Percentiles rank a stretch among this genome's conserved stretches.
Conservation (phyloP, 2,113 vertebrate genomes). For the Electrona antarctica region DNA sequence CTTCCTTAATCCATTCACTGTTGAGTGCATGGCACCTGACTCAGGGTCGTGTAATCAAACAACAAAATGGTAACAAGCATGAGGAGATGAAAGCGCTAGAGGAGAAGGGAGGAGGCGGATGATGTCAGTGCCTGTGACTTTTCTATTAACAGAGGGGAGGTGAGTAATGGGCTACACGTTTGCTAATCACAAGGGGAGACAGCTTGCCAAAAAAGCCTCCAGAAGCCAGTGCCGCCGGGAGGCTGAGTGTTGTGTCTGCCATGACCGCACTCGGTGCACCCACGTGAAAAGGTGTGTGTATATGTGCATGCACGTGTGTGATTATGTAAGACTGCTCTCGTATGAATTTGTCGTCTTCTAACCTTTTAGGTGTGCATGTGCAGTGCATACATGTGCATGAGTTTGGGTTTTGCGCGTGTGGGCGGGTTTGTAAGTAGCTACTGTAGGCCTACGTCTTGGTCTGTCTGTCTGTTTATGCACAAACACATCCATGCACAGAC, state of each 20-base stretch:
- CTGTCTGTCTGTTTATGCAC: too few relatives aligned
- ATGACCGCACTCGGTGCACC: slow-evolving; percentile 29
- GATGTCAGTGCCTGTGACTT: slow-evolving; percentile 53
- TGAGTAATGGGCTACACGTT: slow-evolving; percentile 38
- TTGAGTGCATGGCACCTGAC: slow-evolving; percentile 24
- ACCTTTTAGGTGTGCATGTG: too few relatives aligned
- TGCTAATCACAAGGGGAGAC: slow-evolving; percentile 31
- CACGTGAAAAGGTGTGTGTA: slow-evolving; percentile 32
- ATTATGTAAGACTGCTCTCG: slow-evolving; percentile 33
- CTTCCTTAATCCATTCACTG: too few relatives aligned
- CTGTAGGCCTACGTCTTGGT: too few relatives aligned
- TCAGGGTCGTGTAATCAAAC: slow-evolving; percentile 56
- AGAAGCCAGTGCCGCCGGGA: background rate
- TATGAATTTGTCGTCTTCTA: too few relatives aligned
- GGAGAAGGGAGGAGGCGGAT: slow-evolving; percentile 28
- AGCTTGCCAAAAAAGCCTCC: slow-evolving; percentile 3
- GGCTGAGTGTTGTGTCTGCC: slow-evolving; percentile 1
- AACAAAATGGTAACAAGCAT: slow-evolving; percentile 30
- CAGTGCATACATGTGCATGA: too few relatives aligned
- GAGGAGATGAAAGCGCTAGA: background rate
- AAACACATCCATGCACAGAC: too few relatives aligned
- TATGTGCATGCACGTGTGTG: slow-evolving; percentile 6
- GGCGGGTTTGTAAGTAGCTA: too few relatives aligned
- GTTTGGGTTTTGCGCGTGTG: too few relatives aligned
- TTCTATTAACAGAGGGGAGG: slow-evolving; percentile 38